Evolutionary conservation across 2,797 vertebrate genomes (phyloP), one percentile per base, ranked within the genome.

Genomic region (Denticeps clupeoides): DNA sequence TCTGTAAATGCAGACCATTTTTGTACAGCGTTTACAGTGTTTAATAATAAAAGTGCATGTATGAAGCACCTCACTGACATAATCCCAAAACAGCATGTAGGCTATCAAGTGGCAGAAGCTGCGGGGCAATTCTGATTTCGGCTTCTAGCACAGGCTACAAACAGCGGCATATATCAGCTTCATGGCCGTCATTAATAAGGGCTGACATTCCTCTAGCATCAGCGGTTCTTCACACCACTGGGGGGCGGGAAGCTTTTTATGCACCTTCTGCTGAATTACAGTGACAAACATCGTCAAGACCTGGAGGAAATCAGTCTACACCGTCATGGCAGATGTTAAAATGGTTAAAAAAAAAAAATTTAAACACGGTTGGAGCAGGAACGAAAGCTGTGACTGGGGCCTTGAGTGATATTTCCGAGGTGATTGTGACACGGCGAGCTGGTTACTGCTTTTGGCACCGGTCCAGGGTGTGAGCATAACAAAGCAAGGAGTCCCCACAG

Each of bases 171-270:
- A 64, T 44, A 51, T 59, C 67, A 49, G 45, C 49, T 68, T 77
- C 55, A 69, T 60, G 47, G 60, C 44, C 44, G 40, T 63, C 62
- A 73, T 77, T 80, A 79, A 76, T 78, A 77, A 78, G 56, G 46
- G 45, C 55, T 9, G 60, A 74, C 64, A 60, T 54, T 62, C 51
- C 59, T 64, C 57, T 60, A 53, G 71, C 64, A 69, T 51, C 58
- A 52, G 65, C 55, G 60, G 35, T 67, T 67, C 57, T 51, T 69
- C 51, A 57, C 51, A 57, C 25, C 31, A 43, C 43, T 12, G 54
- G 47, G 62, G 56, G 62, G 40, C 49, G 28, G 41, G 49, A n/a
- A n/a, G n/a, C n/a, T 58, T 52, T 43, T 40, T 7, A 8, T 41
- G 55, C 32, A 38, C 11, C 28, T 45, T 51, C 27, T 32, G 26